These are phyloP conservation scores for Spodoptera frugiperda DNA, from an alignment of 1,140 invertebrate species.

Conservation along the genomic window DNA sequence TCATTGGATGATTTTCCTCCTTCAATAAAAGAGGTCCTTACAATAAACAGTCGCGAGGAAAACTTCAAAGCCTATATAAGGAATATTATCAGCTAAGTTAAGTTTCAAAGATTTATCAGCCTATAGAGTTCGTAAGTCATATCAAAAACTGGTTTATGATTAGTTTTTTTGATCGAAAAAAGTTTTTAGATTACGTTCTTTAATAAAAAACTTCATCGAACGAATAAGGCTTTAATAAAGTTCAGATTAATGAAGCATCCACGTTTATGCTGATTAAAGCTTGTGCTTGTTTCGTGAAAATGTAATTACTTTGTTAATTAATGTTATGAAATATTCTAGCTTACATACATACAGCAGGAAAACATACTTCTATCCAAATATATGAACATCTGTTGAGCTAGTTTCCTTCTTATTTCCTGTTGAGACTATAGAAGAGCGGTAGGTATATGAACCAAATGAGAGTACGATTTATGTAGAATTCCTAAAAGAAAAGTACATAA, in stretches of 20 bases:
- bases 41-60: no score
- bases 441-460: background rate
- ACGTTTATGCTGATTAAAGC: background rate
- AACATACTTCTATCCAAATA: no score
- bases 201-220: background rate
- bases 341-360: no score
- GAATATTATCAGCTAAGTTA: background rate
- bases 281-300: background rate
- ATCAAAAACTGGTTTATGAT: constrained; percentile 1
- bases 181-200: constrained; percentile 13
- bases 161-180: constrained; percentile 10
- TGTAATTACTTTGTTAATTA: no score
- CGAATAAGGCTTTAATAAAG: background rate
- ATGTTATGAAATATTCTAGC: no score
- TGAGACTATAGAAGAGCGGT: no score
- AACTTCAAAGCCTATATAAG: no score
- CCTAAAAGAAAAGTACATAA: constrained; percentile 5
- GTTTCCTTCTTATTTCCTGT: no score
- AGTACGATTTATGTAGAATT: constrained; percentile 4
- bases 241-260: background rate
- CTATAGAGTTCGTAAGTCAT: background rate
- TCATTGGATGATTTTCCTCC: no score
- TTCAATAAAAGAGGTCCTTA: no score
- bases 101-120: no score
- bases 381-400: no score